Evolutionary conservation across 2,888 invertebrate genomes (phyloP), one percentile per base, ranked within the genome.

Genomic region (Lamellibrachia satsuma): DNA sequence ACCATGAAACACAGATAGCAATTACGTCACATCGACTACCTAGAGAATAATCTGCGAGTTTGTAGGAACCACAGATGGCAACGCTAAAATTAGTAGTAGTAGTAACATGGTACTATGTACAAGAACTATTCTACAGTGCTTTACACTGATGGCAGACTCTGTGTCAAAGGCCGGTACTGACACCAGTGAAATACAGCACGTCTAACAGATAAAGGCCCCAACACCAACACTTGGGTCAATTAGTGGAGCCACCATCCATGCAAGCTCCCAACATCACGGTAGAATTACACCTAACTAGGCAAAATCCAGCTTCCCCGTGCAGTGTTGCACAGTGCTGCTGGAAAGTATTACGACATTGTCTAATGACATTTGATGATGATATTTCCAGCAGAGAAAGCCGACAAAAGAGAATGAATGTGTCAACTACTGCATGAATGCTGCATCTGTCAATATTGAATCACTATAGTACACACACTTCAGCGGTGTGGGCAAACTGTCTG

Each of bases 1-100:
- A 75, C 75, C 15, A 6, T 75, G 75, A 75, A 75, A 75, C 75
- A 55, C 9, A 75, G 75, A 75, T 75, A 75, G 75, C 75, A 75
- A 75, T 75, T 75, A 75, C 75, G 75, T 75, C 75, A 75, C 75
- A 75, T 75, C 75, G 75, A 75, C 75, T 75, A 75, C 75, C 75
- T 75, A 75, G 75, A 75, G 75, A 75, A 75, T 75, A 75, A 75
- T 75, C 75, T 75, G 75, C 75, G 22, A n/a, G 75, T 15, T 75
- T 75, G 75, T 75, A 15, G 75, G 15, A 11, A 75, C 15, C 75
- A 75, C 75, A 22, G 75, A 75, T 75, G 75, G 75, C 75, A 75
- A 75, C 75, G 22, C 75, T 75, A 75, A 22, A 75, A 75, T 75
- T 75, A 75, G 75, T 75, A 57, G 57, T 75, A 57, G 57, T 57